phyloP scores from a whole-genome alignment of 1,140 invertebrate species.

The Odontomachus brunneus region DNA sequence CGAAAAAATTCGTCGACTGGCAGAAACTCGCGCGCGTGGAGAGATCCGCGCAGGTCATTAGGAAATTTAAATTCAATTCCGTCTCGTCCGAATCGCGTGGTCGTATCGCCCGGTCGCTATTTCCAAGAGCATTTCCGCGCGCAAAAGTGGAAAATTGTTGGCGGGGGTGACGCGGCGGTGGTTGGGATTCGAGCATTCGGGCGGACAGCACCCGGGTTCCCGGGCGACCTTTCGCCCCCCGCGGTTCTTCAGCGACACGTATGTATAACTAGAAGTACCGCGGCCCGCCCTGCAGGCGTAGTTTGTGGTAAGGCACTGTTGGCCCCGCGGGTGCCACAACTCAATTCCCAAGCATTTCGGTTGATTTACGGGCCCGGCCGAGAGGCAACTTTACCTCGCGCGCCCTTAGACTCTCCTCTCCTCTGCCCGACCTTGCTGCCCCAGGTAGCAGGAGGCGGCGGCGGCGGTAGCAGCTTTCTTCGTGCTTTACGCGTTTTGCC shows the following conservation, averaged over 20 bases:
- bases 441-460: not conserved
- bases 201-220: constrained; percentile 57
- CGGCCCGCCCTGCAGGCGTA: constrained; percentile 68
- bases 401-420: not conserved
- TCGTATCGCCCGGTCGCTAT: not conserved
- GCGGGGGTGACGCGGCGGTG: not conserved
- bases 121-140: constrained; percentile 29
- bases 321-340: constrained; percentile 77
- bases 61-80: constrained; percentile 30
- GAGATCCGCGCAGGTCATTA: not conserved
- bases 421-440: not conserved
- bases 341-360: constrained; percentile 78
- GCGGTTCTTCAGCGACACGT: constrained; percentile 58
- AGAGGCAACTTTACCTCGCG: constrained; percentile 64
- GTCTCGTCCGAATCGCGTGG: not conserved
- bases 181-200: constrained; percentile 32
- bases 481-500: not conserved
- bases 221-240: constrained; percentile 52
- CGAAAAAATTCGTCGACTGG: no score
- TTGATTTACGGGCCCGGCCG: constrained; percentile 75
- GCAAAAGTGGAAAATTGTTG: constrained; percentile 44
- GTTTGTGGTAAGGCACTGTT: constrained; percentile 71
- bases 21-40: no score
- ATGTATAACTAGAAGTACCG: constrained; percentile 71
- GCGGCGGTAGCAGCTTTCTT: not conserved